Conservation (phyloP, 2,113 vertebrate genomes). For the Cephalopholis sonnerati region DNA sequence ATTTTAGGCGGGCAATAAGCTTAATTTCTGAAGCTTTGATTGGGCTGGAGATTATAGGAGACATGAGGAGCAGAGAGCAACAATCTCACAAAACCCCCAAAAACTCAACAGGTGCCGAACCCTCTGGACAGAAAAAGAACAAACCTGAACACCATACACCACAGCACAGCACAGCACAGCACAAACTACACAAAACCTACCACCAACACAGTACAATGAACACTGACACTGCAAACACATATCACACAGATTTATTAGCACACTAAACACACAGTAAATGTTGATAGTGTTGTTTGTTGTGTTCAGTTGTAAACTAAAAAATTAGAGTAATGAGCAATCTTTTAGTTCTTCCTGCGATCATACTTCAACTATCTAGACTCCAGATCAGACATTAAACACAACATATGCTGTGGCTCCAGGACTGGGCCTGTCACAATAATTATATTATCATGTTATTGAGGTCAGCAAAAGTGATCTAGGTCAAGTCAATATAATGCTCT, state of each 20-base stretch:
- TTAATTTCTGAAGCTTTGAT: constrained; percentile 58
- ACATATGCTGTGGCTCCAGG: not conserved
- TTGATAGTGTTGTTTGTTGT: constrained; percentile 5
- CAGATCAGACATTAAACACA: not conserved
- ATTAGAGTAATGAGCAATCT: not conserved
- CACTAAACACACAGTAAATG: constrained; percentile 18
- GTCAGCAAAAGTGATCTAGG: no score
- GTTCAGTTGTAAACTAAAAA: not conserved
- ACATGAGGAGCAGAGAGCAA: constrained; percentile 34
- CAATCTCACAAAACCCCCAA: constrained; percentile 16
- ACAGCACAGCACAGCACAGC: constrained; percentile 44
- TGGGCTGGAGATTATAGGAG: constrained; percentile 45
- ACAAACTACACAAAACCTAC: constrained; percentile 42
- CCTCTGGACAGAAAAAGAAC: constrained; percentile 47
- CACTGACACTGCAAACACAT: constrained; percentile 43
- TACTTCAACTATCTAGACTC: not conserved
- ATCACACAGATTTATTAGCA: constrained; percentile 61
- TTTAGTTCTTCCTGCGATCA: not conserved
- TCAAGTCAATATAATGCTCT: no score
- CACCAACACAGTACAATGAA: constrained; percentile 37
- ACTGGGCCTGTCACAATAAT: no score
- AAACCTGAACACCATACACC: constrained; percentile 39
- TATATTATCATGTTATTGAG: no score
- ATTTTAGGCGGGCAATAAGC: constrained; percentile 51
- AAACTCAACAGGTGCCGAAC: constrained; percentile 28